Conservation (phyloP, 2,888 invertebrate genomes). For the Brachynemurus nebulosus region DNA sequence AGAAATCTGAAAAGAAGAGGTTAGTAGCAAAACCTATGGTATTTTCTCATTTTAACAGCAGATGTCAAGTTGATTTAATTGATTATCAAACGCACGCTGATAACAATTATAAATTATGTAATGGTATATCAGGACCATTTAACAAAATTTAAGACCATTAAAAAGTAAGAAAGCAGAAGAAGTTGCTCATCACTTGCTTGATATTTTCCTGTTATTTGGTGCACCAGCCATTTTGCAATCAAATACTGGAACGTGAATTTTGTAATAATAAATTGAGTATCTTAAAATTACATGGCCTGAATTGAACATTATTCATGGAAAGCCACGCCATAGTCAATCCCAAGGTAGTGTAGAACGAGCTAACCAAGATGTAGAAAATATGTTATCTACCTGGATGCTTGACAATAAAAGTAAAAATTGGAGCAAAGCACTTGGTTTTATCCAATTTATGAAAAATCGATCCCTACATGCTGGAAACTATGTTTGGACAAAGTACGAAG, state of each 20-base stretch:
- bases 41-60: slow-evolving; percentile 17
- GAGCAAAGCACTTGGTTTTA: slow-evolving; percentile 17
- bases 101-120: slow-evolving; percentile 24
- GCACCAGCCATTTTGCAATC: slow-evolving; percentile 24
- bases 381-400: slow-evolving; percentile 12
- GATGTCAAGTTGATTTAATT: slow-evolving; percentile 26
- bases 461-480: slow-evolving; percentile 17
- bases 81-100: slow-evolving; percentile 25
- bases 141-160: slow-evolving; percentile 27
- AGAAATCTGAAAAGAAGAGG: slow-evolving; percentile 1
- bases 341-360: slow-evolving; percentile 18
- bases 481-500: slow-evolving; percentile 18
- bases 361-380: slow-evolving; percentile 21
- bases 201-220: slow-evolving; percentile 27
- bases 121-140: slow-evolving; percentile 26
- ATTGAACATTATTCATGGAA: slow-evolving; percentile 20
- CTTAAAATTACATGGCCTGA: slow-evolving; percentile 19
- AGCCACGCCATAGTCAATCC: slow-evolving; percentile 17
- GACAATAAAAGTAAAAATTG: slow-evolving; percentile 16
- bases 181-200: slow-evolving; percentile 24
- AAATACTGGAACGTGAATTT: slow-evolving; percentile 25
- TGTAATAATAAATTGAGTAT: slow-evolving; percentile 18
- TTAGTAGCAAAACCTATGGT: slow-evolving; percentile 8
- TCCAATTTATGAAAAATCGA: slow-evolving; percentile 21
- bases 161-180: slow-evolving; percentile 24